phyloP scores from a whole-genome alignment of 2,113 vertebrate species.

The Vombatus ursinus region DNA sequence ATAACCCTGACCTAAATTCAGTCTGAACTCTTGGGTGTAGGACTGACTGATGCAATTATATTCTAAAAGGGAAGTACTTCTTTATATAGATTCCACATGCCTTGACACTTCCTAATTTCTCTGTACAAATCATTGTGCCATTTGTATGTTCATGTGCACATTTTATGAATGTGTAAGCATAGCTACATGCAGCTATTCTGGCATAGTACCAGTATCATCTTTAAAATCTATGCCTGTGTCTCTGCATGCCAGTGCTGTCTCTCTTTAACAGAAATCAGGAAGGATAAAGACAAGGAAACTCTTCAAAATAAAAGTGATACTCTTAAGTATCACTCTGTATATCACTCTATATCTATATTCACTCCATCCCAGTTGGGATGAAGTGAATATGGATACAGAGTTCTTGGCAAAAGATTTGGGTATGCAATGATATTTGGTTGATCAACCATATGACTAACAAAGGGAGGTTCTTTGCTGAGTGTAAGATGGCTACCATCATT shows the following conservation, averaged over 20 bases:
- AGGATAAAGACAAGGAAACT: not conserved
- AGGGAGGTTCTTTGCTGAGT: not conserved
- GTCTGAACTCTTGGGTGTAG: not conserved
- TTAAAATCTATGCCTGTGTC: not conserved
- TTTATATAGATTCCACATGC: slow-evolving; percentile 20
- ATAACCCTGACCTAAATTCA: slow-evolving; percentile 40
- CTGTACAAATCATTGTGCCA: not conserved
- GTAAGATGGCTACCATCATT: not conserved
- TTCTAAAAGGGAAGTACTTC: slow-evolving; percentile 19
- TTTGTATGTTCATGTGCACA: not conserved
- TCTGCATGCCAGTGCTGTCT: not conserved
- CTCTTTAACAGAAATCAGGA: not conserved
- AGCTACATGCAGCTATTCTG: not conserved
- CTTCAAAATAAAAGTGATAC: not conserved
- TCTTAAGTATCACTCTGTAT: no score
- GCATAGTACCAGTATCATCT: not conserved
- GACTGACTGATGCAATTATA: not conserved
- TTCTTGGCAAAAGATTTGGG: not conserved
- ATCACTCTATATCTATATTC: no score
- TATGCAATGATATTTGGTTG: not conserved
- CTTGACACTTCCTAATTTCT: not conserved
- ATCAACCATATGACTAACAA: not conserved
- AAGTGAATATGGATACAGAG: not conserved
- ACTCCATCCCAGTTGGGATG: not conserved
- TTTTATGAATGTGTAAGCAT: not conserved